A percentile compares a stretch with the other conserved stretches of the same genome.
phyloP scores from a whole-genome alignment of 2,113 vertebrate genomes.

The Aleadryas rufinucha region DNA sequence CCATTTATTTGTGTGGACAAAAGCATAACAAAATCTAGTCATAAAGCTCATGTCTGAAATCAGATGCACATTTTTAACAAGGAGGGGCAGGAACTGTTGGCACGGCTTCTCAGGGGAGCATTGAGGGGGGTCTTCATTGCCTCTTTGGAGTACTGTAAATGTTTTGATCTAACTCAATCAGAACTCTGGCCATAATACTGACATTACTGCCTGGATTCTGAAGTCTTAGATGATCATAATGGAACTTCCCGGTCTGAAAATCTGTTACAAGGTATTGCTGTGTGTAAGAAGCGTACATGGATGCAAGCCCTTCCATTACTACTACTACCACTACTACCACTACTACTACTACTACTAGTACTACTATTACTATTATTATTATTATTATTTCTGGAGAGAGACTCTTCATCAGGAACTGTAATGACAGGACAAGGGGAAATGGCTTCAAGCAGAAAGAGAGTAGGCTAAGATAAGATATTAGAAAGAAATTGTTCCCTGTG shows the following conservation, averaged over 20 bases:
- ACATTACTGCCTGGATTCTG: not conserved
- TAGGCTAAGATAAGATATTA: not conserved
- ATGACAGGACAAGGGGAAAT: not conserved
- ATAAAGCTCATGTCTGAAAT: not conserved
- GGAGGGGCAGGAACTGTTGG: not conserved
- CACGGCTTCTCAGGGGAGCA: not conserved
- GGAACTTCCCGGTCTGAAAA: not conserved
- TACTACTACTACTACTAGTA: no score
- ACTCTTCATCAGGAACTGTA: not conserved
- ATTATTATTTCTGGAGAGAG: not conserved
- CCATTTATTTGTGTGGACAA: not conserved
- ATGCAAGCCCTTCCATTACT: not conserved
- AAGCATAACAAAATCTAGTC: not conserved
- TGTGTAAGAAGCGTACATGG: accelerated
- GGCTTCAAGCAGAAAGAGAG: not conserved
- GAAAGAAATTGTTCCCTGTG: not conserved
- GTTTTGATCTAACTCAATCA: not conserved
- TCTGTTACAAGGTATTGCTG: not conserved
- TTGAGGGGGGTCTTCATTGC: not conserved
- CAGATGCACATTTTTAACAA: not conserved
- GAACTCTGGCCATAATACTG: not conserved
- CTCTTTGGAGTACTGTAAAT: not conserved
- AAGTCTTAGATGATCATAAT: not conserved
- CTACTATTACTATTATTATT: not conserved
- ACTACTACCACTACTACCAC: not conserved